Evolutionary conservation across 2,888 invertebrate genomes (phyloP).

Genomic region (Pristionchus arcanus): DNA sequence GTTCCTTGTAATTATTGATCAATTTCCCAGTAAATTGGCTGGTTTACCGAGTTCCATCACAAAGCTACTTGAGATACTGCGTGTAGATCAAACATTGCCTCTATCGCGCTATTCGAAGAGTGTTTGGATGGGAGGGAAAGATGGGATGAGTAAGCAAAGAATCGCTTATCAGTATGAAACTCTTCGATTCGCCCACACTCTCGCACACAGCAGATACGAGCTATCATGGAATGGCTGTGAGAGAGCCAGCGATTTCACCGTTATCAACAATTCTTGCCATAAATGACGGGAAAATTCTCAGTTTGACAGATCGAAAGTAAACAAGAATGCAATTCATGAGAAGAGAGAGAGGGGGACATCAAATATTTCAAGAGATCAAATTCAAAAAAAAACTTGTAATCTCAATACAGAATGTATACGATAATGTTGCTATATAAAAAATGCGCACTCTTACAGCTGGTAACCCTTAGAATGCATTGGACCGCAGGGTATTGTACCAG

Average conservation of each 20-base stretch:
- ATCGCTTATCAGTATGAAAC: slow-evolving; percentile 9
- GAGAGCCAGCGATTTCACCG: not conserved
- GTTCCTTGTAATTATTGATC: slow-evolving; percentile 34
- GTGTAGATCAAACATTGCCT: slow-evolving; percentile 39
- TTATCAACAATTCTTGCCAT: not conserved
- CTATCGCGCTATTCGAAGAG: slow-evolving; percentile 32
- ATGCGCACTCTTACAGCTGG: too few species aligned
- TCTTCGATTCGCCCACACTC: not conserved
- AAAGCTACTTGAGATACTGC: slow-evolving; percentile 26
- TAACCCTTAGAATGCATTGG: too few species aligned
- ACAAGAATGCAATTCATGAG: too few species aligned
- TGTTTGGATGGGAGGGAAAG: not conserved
- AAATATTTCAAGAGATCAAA: too few species aligned
- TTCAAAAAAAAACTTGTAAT: too few species aligned
- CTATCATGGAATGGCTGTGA: not conserved
- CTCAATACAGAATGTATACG: too few species aligned
- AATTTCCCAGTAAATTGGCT: not conserved
- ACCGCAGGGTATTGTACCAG: too few species aligned
- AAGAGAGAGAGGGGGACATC: too few species aligned
- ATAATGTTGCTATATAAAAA: too few species aligned
- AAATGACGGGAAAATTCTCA: too few species aligned
- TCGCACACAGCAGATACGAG: not conserved
- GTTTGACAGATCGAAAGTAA: too few species aligned
- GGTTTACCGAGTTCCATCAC: not conserved
- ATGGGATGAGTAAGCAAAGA: slow-evolving; percentile 37